Evolutionary conservation across 2,113 vertebrate species (phyloP).

Genomic region (Heterochromis multidens): DNA sequence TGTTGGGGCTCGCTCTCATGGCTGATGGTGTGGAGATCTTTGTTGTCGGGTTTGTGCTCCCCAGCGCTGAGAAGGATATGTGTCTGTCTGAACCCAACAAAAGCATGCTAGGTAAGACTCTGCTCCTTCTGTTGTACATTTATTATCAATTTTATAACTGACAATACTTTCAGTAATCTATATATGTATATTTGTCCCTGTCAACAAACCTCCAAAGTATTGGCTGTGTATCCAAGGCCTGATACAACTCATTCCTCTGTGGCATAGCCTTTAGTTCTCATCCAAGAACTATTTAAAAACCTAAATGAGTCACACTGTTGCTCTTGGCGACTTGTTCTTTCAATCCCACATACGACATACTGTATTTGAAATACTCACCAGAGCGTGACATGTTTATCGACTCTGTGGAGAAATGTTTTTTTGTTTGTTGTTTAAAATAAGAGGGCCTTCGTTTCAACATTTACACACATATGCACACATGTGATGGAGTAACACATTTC

Average conservation of each 20-base stretch:
- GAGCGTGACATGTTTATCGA: background rate
- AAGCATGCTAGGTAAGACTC: constrained; percentile 92
- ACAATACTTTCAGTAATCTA: background rate
- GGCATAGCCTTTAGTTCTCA: background rate
- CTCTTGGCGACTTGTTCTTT: background rate
- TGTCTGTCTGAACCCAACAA: constrained; percentile 97
- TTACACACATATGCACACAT: background rate
- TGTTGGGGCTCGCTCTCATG: constrained; percentile 95
- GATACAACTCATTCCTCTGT: background rate
- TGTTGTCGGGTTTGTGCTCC: constrained; percentile 95
- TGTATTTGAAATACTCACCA: background rate
- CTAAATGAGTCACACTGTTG: background rate
- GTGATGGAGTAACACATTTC: background rate
- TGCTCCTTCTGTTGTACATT: background rate
- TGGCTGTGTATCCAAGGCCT: background rate
- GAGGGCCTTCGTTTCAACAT: background rate
- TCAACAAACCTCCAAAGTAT: background rate
- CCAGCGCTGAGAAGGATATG: constrained; percentile 98
- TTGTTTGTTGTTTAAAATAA: background rate
- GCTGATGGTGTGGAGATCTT: constrained; percentile 95
- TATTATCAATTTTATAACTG: background rate
- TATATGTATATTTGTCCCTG: background rate
- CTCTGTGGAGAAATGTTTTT: background rate
- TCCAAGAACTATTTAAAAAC: background rate
- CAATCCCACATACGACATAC: background rate